Percentiles rank a stretch among this genome's conserved stretches.
phyloP scores from a whole-genome alignment of 2,888 invertebrate genomes.

The Tiphia femorata region DNA sequence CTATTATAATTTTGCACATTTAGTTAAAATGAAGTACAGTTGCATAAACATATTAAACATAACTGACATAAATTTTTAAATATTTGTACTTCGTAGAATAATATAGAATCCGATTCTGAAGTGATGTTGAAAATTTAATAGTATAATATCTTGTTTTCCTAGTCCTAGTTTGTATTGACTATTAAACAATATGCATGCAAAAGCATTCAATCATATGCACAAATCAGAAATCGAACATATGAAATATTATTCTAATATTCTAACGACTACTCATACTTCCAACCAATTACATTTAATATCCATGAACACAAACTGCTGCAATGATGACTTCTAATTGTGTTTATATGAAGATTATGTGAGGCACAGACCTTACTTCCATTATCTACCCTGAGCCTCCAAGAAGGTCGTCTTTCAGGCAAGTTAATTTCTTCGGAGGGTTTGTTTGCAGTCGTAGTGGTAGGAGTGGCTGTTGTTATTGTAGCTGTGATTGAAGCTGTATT shows the following conservation, averaged over 20 bases:
- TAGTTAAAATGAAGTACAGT: too few species aligned
- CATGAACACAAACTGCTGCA: slow-evolving; percentile 58
- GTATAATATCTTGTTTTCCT: too few species aligned
- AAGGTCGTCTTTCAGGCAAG: slow-evolving; percentile 84
- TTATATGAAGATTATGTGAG: slow-evolving; percentile 45
- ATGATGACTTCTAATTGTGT: slow-evolving; percentile 45
- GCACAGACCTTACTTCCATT: slow-evolving; percentile 86
- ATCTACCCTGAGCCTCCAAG: slow-evolving; percentile 92
- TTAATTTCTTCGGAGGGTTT: slow-evolving; percentile 66
- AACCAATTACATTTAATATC: slow-evolving; percentile 54
- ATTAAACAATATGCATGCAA: background rate
- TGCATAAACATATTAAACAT: too few species aligned
- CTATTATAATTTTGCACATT: too few species aligned
- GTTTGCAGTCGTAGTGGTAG: slow-evolving; percentile 70
- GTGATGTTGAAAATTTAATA: too few species aligned
- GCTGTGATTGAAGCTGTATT: slow-evolving; percentile 70
- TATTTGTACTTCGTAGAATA: too few species aligned
- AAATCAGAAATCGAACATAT: background rate
- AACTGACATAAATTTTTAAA: too few species aligned
- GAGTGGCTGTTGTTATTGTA: slow-evolving; percentile 72
- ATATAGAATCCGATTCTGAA: too few species aligned
- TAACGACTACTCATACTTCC: slow-evolving; percentile 47
- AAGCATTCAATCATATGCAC: background rate
- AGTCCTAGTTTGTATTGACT: too few species aligned
- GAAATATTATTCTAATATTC: too few species aligned